These are phyloP conservation scores for Cebuella pygmaea DNA, from an alignment of 2,797 vertebrate species.

Conservation along the genomic window DNA sequence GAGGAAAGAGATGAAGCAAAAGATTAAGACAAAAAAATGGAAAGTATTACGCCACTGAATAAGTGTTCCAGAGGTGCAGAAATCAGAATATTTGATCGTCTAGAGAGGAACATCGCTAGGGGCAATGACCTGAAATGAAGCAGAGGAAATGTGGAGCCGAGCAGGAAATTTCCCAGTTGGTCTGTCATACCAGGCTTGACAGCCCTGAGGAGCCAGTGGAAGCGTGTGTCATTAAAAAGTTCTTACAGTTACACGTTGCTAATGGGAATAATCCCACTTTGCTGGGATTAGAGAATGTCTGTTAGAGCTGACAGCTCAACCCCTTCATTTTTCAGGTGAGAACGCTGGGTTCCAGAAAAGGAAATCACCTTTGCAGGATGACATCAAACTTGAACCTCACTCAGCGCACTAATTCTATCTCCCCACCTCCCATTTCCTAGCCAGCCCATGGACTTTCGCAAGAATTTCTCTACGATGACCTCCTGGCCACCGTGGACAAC, in stretches of 20 bases:
- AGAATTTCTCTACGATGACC: background rate
- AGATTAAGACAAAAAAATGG: background rate
- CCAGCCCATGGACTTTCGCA: background rate
- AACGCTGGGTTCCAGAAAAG: background rate
- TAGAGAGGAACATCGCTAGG: conserved; percentile 15
- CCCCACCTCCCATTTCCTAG: background rate
- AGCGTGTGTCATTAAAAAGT: conserved; percentile 42
- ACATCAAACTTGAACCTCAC: background rate
- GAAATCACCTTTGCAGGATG: background rate
- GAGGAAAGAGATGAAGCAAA: background rate
- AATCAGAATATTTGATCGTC: conserved; percentile 40
- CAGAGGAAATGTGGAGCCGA: background rate
- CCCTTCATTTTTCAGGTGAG: conserved; percentile 31
- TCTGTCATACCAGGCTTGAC: background rate
- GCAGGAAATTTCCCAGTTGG: conserved; percentile 68
- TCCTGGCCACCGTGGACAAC: background rate
- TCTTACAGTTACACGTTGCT: background rate
- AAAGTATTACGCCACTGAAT: background rate
- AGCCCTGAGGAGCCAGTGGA: conserved; percentile 29
- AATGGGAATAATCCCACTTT: conserved; percentile 34
- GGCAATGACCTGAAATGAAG: conserved; percentile 59
- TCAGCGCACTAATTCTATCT: background rate
- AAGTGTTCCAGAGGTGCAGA: background rate
- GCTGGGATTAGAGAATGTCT: conserved; percentile 29
- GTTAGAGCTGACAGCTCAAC: background rate